Evolutionary conservation across 2,113 vertebrate genomes (phyloP).

Genomic region (Xiphias gladius): DNA sequence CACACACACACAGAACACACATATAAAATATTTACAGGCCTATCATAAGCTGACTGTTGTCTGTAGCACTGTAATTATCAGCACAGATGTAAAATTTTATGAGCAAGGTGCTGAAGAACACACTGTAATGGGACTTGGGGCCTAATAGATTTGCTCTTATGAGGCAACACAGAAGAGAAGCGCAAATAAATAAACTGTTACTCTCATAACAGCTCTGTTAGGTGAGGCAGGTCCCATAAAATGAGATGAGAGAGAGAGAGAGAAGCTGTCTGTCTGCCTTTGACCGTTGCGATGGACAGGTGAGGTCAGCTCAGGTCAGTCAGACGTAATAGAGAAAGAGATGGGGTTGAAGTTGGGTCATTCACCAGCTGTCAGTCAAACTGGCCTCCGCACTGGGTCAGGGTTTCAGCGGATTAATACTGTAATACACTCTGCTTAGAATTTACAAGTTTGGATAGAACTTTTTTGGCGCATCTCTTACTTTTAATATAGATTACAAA

Average conservation of each 20-base stretch:
- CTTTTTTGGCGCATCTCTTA: not conserved
- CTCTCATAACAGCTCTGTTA: constrained; percentile 9
- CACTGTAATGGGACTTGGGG: not conserved
- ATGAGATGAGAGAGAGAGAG: not conserved
- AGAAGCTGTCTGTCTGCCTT: not conserved
- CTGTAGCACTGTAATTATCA: constrained; percentile 12
- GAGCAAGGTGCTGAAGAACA: constrained; percentile 19
- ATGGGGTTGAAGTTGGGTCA: constrained; percentile 30
- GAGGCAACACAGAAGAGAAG: not conserved
- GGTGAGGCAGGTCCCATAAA: not conserved
- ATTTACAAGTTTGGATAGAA: constrained; percentile 6
- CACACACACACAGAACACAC: no score
- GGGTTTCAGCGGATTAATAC: constrained; percentile 14
- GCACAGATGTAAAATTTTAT: constrained; percentile 35
- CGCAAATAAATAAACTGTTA: constrained; percentile 11
- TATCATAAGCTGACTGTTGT: not conserved
- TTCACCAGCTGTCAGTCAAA: constrained; percentile 36
- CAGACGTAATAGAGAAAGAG: constrained; percentile 53
- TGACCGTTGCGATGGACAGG: constrained; percentile 14
- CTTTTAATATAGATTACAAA: not conserved
- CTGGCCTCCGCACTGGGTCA: constrained; percentile 24
- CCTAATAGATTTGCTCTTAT: not conserved
- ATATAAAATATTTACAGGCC: constrained; percentile 26
- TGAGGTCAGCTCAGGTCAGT: constrained; percentile 48
- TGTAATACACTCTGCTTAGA: constrained; percentile 1